These are phyloP conservation scores for Apaloderma vittatum DNA, from an alignment of 2,113 vertebrate genomes.

Conservation along the genomic window DNA sequence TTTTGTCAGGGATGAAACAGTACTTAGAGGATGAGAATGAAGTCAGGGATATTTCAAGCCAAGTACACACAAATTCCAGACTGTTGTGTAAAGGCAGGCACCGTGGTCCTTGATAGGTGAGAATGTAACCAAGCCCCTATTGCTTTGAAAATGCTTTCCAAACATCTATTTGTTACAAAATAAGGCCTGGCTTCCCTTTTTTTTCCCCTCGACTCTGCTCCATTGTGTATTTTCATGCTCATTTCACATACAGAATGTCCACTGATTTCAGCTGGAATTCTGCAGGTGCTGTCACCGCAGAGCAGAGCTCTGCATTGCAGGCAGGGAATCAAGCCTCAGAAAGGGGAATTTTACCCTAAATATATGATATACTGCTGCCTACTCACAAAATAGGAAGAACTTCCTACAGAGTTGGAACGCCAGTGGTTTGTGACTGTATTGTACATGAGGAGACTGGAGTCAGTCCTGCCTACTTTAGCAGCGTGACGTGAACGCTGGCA, in stretches of 20 bases:
- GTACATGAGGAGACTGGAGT: neutral
- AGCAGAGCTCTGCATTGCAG: conserved; percentile 59
- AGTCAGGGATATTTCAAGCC: neutral
- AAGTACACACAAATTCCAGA: neutral
- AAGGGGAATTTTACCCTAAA: neutral
- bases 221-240: neutral
- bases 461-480: neutral
- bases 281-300: conserved; percentile 57
- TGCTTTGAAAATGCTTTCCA: neutral
- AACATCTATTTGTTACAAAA: neutral
- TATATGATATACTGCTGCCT: neutral
- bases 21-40: neutral
- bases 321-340: neutral
- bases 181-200: neutral
- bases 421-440: neutral
- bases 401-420: neutral
- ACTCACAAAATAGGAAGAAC: neutral
- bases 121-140: neutral
- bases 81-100: neutral
- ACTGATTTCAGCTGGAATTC: conserved; percentile 38
- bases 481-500: neutral
- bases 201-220: neutral
- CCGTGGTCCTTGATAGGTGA: neutral
- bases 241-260: neutral
- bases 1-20: neutral